Evolutionary conservation across 37 sponge, comb jelly and placozoan species (phyloP).

Genomic region (Halisarca cf. caerulea): DNA sequence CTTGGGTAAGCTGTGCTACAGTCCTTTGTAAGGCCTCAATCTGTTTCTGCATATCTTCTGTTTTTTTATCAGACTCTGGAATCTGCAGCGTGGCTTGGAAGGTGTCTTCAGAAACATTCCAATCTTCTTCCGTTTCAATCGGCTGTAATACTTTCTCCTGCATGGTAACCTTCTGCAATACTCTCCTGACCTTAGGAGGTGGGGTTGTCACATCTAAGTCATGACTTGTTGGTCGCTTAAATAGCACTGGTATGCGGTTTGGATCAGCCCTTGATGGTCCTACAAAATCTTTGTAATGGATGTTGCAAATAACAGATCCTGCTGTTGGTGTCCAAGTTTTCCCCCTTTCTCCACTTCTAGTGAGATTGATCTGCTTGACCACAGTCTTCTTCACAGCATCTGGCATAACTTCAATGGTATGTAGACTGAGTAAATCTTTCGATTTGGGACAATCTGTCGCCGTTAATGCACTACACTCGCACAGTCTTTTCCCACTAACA

Average conservation of each 20-base stretch:
- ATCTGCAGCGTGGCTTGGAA: not conserved
- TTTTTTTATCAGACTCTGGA: not conserved
- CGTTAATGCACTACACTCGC: conserved; percentile 13
- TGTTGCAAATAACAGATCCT: conserved; percentile 27
- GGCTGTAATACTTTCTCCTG: not conserved
- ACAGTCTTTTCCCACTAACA: conserved; percentile 3
- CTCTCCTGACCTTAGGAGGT: not conserved
- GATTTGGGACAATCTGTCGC: conserved; percentile 28
- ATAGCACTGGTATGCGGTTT: conserved; percentile 16
- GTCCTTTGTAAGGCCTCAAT: conserved; percentile 8
- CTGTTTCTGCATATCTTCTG: not conserved
- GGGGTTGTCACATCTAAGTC: not conserved
- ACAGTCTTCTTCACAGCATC: conserved; percentile 4
- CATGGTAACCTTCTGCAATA: conserved; percentile 16
- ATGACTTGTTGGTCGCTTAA: not conserved
- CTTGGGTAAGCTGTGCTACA: not conserved
- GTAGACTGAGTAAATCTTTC: conserved; percentile 17
- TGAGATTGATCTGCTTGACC: conserved; percentile 25
- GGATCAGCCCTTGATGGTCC: conserved; percentile 23
- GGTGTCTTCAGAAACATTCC: not conserved
- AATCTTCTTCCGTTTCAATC: not conserved
- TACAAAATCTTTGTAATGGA: conserved; percentile 21
- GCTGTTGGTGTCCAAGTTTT: conserved; percentile 14
- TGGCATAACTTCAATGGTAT: conserved; percentile 31
- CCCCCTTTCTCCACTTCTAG: conserved; percentile 14